A percentile compares a stretch with the other conserved stretches of the same genome.
These are phyloP conservation scores for Halesus radiatus DNA, from an alignment of 1,140 invertebrate species.

Conservation along the genomic window DNA sequence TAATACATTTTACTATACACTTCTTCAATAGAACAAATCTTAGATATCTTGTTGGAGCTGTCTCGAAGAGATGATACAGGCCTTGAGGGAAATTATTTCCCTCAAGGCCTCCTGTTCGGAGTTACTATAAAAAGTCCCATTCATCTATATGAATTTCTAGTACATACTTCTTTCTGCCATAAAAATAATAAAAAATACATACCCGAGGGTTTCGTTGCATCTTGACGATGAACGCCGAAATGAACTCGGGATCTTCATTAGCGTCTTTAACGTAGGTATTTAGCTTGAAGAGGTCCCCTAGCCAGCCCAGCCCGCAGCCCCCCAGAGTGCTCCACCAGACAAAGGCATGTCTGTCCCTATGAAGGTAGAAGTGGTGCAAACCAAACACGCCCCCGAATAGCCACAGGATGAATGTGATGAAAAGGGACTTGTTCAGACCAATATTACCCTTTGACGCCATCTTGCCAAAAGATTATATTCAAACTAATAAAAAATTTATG, in stretches of 20 bases:
- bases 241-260: conserved; percentile 83
- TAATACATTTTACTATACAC: too few species aligned
- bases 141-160: too few species aligned
- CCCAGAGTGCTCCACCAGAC: conserved; percentile 89
- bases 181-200: conserved; percentile 51
- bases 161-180: too few species aligned
- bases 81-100: too few species aligned
- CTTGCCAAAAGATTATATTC: too few species aligned
- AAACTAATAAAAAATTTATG: too few species aligned
- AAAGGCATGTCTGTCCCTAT: conserved; percentile 91
- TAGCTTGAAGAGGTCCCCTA: conserved; percentile 88
- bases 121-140: too few species aligned
- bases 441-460: neutral
- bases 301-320: conserved; percentile 90
- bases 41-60: too few species aligned
- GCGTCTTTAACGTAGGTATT: conserved; percentile 89
- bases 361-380: conserved; percentile 92
- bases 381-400: conserved; percentile 89
- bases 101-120: too few species aligned
- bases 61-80: too few species aligned
- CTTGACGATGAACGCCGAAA: conserved; percentile 76
- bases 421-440: conserved; percentile 74
- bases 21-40: too few species aligned
- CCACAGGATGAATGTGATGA: conserved; percentile 87
- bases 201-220: conserved; percentile 78